Conservation (phyloP, 2,888 invertebrate species). For the Macrostomum cliftonense region DNA sequence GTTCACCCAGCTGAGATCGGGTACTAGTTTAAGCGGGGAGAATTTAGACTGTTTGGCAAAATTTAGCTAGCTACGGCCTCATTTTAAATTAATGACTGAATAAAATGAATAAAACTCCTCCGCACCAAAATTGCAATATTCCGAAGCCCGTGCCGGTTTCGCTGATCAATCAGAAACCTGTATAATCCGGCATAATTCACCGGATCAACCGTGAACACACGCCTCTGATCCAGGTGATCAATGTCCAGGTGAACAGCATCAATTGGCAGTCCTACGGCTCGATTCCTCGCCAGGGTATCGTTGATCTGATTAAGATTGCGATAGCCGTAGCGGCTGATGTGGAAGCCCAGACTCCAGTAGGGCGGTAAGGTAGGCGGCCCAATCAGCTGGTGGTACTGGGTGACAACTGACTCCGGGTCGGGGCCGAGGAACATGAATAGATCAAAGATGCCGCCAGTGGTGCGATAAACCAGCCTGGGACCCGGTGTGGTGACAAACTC, state of each 20-base stretch:
- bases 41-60: too few species aligned
- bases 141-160: conserved; percentile 1
- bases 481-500: conserved; percentile 43
- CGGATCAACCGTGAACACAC: conserved; percentile 19
- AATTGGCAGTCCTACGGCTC: conserved; percentile 19
- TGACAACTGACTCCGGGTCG: conserved; percentile 42
- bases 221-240: conserved; percentile 18
- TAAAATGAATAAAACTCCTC: too few species aligned
- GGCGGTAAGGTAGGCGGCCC: conserved; percentile 23
- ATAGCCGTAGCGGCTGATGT: conserved; percentile 50
- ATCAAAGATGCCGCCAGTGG: conserved; percentile 58
- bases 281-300: conserved; percentile 16
- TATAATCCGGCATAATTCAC: conserved; percentile 16
- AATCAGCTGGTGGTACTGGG: conserved; percentile 21
- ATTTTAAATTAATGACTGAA: too few species aligned
- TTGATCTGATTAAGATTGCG: conserved; percentile 18
- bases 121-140: conserved; percentile 10
- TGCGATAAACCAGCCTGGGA: conserved; percentile 55
- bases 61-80: too few species aligned
- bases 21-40: too few species aligned
- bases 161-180: conserved; percentile 5
- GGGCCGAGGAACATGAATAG: conserved; percentile 58
- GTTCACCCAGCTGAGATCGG: too few species aligned
- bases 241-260: conserved; percentile 24
- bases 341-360: conserved; percentile 65